Conservation (phyloP, 2,888 invertebrate genomes). For the Volucella inanis region DNA sequence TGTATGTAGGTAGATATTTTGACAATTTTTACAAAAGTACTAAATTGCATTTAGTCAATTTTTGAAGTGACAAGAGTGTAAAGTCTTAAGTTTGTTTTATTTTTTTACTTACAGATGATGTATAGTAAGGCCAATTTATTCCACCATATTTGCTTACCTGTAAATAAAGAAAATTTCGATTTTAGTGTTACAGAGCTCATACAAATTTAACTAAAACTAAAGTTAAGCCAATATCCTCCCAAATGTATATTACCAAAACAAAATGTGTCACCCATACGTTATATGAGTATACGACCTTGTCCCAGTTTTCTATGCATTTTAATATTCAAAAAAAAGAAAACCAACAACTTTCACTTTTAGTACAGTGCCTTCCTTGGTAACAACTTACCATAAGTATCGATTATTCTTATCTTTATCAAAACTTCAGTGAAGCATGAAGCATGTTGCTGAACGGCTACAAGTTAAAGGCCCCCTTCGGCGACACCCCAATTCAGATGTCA, state of each 20-base stretch:
- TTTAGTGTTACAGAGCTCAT: background rate
- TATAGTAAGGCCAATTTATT: background rate
- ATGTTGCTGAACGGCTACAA: conserved; percentile 32
- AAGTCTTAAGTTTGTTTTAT: background rate
- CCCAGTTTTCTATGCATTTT: conserved; percentile 5
- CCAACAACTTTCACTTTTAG: background rate
- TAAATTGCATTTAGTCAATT: no score
- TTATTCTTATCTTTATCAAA: conserved; percentile 53
- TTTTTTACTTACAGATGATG: background rate
- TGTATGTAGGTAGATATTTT: no score
- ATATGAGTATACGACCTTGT: conserved; percentile 15
- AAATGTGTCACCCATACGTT: no score
- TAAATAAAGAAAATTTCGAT: conserved; percentile 11
- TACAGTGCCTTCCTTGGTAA: conserved; percentile 1
- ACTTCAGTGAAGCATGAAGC: conserved; percentile 41
- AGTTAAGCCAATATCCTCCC: background rate
- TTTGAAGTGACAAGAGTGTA: background rate
- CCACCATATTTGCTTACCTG: conserved; percentile 36
- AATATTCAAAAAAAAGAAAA: background rate
- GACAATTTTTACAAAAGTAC: no score
- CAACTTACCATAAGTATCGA: conserved; percentile 52
- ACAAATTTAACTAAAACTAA: background rate
- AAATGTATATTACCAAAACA: background rate
- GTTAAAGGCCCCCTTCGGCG: conserved; percentile 1
- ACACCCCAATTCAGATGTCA: conserved; percentile 35